Base-by-base conservation (phyloP, 2,113 vertebrate species). In the Istiophorus platypterus region DNA sequence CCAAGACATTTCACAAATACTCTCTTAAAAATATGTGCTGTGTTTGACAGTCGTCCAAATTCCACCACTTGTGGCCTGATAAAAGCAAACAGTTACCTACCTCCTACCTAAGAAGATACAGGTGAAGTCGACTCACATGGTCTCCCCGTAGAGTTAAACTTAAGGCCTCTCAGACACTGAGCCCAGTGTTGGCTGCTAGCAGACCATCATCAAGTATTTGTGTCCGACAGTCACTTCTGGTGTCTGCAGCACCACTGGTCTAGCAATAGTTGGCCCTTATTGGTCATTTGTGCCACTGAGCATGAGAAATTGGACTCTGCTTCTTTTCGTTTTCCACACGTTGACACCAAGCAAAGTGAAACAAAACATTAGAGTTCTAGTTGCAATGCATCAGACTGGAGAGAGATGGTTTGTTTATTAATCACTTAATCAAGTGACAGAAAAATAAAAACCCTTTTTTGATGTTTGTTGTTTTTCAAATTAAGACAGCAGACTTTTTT, bases 1-100 rank as follows among this genome's bases (percentile, higher is more conserved):
- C 29, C 31, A 37, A 71, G 70, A 73, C 54, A 15, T 70, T 72
- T 79, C 54, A 51, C 39, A 85, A 86, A 82, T 82, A 74, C 29
- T 34, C 14, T 49, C 12, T 15, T 62, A 3, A 69, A 84, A 80
- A 66, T 77, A 45, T 34, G 72, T 29, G 42, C 68, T 26, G 37
- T 76, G 52, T 89, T 65, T 72, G 42, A 71, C 29, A 66, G 45
- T 65, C 68, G 54, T 72, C 57, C 69, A 61, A 27, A 34, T 80
- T 78, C 71, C 62, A 41, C 18, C 47, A 8, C 69, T 72, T 61
- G 49, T 26, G 34, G 62, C 37, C 26, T 29, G 14, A 81, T 56
- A 11, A 72, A 62, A n/a, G 34, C 15, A 13, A 76, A 61, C 29
- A 34, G 1, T 57, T 67, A 63, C 76, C 51, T 57, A 17, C 42